Base-by-base conservation (phyloP, 2,888 invertebrate genomes). In the Harpagoxenus sublaevis region DNA sequence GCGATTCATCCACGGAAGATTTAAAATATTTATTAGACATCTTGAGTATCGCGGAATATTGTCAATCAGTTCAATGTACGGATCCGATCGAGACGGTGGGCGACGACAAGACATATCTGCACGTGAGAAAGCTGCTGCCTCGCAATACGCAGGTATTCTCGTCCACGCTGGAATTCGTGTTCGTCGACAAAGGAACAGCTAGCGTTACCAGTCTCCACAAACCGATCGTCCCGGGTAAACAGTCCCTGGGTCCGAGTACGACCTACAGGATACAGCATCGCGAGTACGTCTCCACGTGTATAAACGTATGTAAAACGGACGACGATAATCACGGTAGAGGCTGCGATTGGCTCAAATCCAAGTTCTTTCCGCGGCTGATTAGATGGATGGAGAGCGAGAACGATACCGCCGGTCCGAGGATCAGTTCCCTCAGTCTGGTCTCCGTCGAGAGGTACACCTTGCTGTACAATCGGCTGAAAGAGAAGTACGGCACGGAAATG, bases 401-500 rank as follows among this genome's bases (percentile, higher is more conserved):
- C 65, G 87, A 86, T 10, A 87, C 79, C 31, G 83, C 55, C 35
- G 82, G 91, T 42, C 77, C 91, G 8, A 57, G 42, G 0, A 84
- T 87, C 48, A 90, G 94, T 78, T 98, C 98, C 0, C 95, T 98
- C 63, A 95, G 96, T 83, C 95, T 98, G 57, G 95, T 99, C 3
- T 95, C 96, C 15, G 94, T 96, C 15, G 97, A 97, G 86, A 95
- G 96, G 84, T 99, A 99, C 94, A 97, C 96, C 91, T 92, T 94
- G 42, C 95, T 97, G 84, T 99, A 99, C 93, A 96, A 97, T 91
- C 92, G 96, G 39, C 95, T 99, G 10, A 99, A 99, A 94, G 93
- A 95, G 1, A 98, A 97, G 94, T 98, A 99, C 96, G 98, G 97
- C 0, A 95, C 96, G 84, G 95, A 96, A 85, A 96, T 98, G 94